Base-by-base conservation (phyloP, 2,113 vertebrate species). In the Corythornis vintsioides region DNA sequence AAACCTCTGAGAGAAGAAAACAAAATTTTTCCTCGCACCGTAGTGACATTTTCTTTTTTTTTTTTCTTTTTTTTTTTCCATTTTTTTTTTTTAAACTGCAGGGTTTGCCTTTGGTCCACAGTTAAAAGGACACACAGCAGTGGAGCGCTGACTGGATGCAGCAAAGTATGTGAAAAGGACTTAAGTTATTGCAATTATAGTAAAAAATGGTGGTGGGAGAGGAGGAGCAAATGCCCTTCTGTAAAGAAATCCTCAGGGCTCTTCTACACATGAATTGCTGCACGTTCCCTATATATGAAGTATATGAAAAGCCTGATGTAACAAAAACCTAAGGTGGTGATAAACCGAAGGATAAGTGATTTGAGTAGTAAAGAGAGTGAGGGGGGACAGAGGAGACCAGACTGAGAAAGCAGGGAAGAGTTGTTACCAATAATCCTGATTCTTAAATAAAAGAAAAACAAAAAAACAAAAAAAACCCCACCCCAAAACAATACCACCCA, bases 121-220 rank as follows among this genome's bases (percentile, higher is more conserved):
- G 97, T 98, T 97, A 97, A 97, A 95, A 97, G 97, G 98, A 98
- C 96, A 82, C 96, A 92, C 83, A 97, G 97, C 97, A 97, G 97
- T 94, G 97, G 94, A 97, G 97, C 93, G 40, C 94, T 97, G 95
- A 95, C 92, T 45, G 92, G 93, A 97, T 96, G 95, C 96, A 95
- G 97, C 96, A 97, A 96, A 96, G 95, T 96, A 93, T 73, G 97
- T 94, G 96, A 92, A 96, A 97, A 96, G 84, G 97, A 96, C 71
- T 95, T 92, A 95, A 96, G 96, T 98, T 98, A 98, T 98, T 98
- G 98, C 98, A 97, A 97, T 97, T 97, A 95, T 91, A 96, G 91
- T 93, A 92, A 79, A 95, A 95, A 95, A 88, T 96, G 96, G 94
- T 9, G 4, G 67, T 63, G 47, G 89, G 75, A 92, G 95, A 93